Base-by-base conservation (phyloP, 2,888 invertebrate genomes). In the Pteria penguin region DNA sequence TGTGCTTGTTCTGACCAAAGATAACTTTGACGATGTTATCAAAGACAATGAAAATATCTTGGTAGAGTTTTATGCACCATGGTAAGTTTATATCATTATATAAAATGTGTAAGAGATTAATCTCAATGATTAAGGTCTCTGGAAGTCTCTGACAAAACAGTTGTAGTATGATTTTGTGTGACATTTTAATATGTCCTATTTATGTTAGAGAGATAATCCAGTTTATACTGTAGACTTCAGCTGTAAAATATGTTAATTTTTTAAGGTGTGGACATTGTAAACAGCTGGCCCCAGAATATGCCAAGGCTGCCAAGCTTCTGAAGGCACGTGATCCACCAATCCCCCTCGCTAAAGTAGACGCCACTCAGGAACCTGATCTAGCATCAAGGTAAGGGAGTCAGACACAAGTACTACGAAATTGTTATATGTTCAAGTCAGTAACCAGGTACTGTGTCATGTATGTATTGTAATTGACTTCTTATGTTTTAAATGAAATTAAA, bases 21-120 rank as follows among this genome's bases (percentile, higher is more conserved):
- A 92, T 29, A 94, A 93, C 84, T 94, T 94, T 88, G 92, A 93
- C 65, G 89, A 91, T 1, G 90, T 90, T 73, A 86, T 94, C 31
- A 84, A 88, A 2, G 85, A 90, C 24, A 90, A 93, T 58, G 93
- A 93, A 52, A 90, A 90, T 18, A 88, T 93, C 18, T 89, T 94
- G 22, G 90, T 90, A 11, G 91, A 91, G 72, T 90, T 91, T 71
- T 91, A 91, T 84, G 91, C 91, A 24, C 92, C 92, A 70, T 91
- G 91, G 92, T 91, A 85, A 83, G 83, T n/a, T n/a, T n/a, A n/a
- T n/a, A n/a, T n/a, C n/a, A n/a, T n/a, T n/a, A n/a, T n/a, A n/a
- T n/a, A n/a, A n/a, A n/a, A n/a, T n/a, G n/a, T n/a, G n/a, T n/a
- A n/a, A n/a, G n/a, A n/a, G n/a, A n/a, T n/a, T n/a, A n/a, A n/a